Evolutionary conservation across 2,113 vertebrate genomes (phyloP).

Genomic region (Calidris pygmaea): DNA sequence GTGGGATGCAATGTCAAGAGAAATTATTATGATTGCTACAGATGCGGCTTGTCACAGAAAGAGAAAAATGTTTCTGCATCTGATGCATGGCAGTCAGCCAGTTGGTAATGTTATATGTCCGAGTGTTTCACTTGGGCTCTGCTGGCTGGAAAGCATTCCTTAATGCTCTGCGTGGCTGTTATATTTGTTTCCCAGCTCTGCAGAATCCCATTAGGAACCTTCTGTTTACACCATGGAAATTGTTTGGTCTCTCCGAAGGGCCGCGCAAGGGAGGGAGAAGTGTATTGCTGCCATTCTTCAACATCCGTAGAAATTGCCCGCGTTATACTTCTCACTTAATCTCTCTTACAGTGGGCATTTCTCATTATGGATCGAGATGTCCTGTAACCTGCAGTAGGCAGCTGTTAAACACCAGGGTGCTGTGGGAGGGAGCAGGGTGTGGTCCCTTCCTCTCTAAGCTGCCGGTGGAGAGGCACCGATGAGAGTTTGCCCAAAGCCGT

Average conservation of each 20-base stretch:
- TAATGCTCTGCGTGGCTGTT: constrained; percentile 12
- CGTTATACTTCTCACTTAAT: background rate
- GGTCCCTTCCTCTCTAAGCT: background rate
- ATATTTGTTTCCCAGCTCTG: constrained; percentile 54
- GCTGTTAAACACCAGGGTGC: background rate
- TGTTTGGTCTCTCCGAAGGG: background rate
- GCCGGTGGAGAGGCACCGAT: rapidly evolving
- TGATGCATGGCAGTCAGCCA: constrained; percentile 35
- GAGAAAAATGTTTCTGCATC: constrained; percentile 13
- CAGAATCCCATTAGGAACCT: constrained; percentile 60
- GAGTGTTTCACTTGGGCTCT: constrained; percentile 27
- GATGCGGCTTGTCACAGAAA: constrained; percentile 43
- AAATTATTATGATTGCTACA: constrained; percentile 51
- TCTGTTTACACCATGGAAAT: background rate
- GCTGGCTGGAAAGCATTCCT: constrained; percentile 41
- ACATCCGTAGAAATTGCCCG: background rate
- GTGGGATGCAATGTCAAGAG: constrained; percentile 32
- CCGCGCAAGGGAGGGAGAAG: background rate
- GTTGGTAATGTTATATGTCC: constrained; percentile 37
- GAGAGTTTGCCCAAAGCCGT: background rate
- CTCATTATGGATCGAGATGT: background rate
- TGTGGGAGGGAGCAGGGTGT: background rate
- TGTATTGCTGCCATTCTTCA: constrained; percentile 46
- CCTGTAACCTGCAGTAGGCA: background rate
- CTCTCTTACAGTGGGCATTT: background rate